These are phyloP conservation scores for Phyllotis vaccarum DNA, from an alignment of 2,797 vertebrate genomes.

Conservation along the genomic window DNA sequence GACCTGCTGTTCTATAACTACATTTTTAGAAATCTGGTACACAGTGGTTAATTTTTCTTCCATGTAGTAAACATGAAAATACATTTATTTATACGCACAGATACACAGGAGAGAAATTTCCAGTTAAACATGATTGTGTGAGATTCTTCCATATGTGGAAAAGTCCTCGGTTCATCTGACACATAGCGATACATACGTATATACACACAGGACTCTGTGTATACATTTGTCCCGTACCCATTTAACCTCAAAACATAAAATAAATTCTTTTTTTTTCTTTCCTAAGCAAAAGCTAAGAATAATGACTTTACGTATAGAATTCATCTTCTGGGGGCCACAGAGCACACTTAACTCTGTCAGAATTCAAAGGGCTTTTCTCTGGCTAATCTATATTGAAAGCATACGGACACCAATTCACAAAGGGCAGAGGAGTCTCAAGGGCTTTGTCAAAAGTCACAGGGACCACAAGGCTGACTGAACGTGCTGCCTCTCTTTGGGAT, in stretches of 20 bases:
- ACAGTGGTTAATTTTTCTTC: constrained; percentile 84
- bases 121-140: constrained; percentile 87
- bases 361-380: constrained; percentile 70
- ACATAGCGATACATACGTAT: constrained; percentile 88
- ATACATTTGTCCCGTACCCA: constrained; percentile 89
- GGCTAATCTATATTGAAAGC: constrained; percentile 67
- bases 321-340: constrained; percentile 78
- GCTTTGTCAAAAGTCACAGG: not conserved
- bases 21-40: constrained; percentile 68
- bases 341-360: constrained; percentile 74
- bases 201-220: constrained; percentile 86
- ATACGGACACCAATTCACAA: constrained; percentile 3
- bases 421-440: not conserved
- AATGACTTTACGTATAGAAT: constrained; percentile 86
- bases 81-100: constrained; percentile 71
- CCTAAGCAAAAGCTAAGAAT: constrained; percentile 85
- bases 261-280: constrained; percentile 83
- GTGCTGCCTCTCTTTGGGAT: not conserved
- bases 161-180: constrained; percentile 84
- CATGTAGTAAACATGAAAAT: constrained; percentile 85
- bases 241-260: constrained; percentile 90
- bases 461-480: not conserved
- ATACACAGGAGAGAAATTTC: constrained; percentile 81
- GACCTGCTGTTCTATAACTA: constrained; percentile 56
- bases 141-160: constrained; percentile 90